Conservation (phyloP, 1,140 invertebrate species). For the Coelopa frigida region DNA sequence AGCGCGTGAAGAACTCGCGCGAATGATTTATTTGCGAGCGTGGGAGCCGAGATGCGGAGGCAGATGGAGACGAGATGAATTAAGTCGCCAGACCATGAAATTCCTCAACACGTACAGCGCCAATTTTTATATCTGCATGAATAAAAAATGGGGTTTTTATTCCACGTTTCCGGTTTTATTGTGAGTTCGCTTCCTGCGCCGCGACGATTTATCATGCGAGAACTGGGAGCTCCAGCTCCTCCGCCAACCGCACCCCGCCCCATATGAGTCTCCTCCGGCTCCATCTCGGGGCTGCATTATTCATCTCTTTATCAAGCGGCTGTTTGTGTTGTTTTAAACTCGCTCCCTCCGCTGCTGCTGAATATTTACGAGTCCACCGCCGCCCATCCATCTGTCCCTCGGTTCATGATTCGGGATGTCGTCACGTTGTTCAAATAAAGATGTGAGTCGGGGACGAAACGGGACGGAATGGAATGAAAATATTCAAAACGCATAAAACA, state of each 20-base stretch:
- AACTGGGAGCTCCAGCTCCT: constrained; percentile 6
- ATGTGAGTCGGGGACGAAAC: neutral
- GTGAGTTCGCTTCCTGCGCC: constrained; percentile 6
- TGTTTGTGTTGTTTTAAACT: constrained; percentile 18
- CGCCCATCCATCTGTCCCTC: constrained; percentile 5
- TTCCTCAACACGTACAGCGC: constrained; percentile 15
- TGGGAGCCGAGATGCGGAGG: constrained; percentile 4
- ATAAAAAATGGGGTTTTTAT: neutral
- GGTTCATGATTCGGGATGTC: constrained; percentile 4
- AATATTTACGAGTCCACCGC: neutral
- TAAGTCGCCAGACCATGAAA: constrained; percentile 18
- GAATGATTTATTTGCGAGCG: constrained; percentile 1
- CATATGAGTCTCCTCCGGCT: constrained; percentile 28
- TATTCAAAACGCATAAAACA: constrained; percentile 7
- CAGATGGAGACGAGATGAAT: constrained; percentile 13
- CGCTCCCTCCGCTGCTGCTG: neutral
- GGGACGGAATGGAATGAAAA: neutral
- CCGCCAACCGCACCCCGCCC: too few relatives aligned
- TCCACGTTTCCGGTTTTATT: neutral
- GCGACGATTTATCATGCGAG: constrained; percentile 14
- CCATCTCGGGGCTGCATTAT: too few relatives aligned
- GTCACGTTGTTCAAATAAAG: constrained; percentile 6
- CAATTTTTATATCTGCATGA: constrained; percentile 6
- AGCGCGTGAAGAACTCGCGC: too few relatives aligned
- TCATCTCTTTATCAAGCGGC: too few relatives aligned